These are phyloP conservation scores for Nebria brevicollis DNA, from an alignment of 2,888 invertebrate genomes.

Conservation along the genomic window DNA sequence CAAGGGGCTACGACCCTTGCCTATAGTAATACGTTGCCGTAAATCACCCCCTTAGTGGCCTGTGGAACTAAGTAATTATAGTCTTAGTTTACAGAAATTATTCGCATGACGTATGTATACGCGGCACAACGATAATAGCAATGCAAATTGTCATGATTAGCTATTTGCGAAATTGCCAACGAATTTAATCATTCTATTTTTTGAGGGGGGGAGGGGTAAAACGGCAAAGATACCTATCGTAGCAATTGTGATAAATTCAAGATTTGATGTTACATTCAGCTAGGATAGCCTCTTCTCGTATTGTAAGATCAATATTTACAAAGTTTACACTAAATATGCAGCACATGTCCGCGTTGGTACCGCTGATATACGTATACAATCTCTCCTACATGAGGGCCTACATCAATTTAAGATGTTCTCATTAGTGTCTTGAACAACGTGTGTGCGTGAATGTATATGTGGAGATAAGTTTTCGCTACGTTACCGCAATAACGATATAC, in stretches of 20 bases:
- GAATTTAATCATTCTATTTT: background rate
- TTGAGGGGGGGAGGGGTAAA: too few species aligned
- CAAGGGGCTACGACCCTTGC: slow-evolving; percentile 25
- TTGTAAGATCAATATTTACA: background rate
- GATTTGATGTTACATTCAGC: background rate
- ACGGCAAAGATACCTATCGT: background rate
- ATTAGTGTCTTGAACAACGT: slow-evolving; percentile 41
- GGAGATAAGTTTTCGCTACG: background rate
- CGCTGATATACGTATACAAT: slow-evolving; percentile 12
- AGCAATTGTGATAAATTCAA: background rate
- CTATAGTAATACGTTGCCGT: slow-evolving; percentile 29
- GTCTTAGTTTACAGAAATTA: slow-evolving; percentile 44
- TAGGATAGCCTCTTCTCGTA: background rate
- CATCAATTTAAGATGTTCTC: slow-evolving; percentile 45
- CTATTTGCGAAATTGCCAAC: background rate
- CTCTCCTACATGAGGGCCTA: slow-evolving; percentile 34
- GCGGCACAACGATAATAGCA: background rate
- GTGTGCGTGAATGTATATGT: background rate
- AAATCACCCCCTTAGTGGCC: slow-evolving; percentile 33
- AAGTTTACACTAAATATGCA: slow-evolving; percentile 31
- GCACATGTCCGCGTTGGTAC: slow-evolving; percentile 29
- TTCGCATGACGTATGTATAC: slow-evolving; percentile 1
- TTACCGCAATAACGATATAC: background rate
- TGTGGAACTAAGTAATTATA: slow-evolving; percentile 40
- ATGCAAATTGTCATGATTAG: background rate